Base-by-base conservation (phyloP, 2,888 invertebrate species). In the Rhamphomyia laevipes region DNA sequence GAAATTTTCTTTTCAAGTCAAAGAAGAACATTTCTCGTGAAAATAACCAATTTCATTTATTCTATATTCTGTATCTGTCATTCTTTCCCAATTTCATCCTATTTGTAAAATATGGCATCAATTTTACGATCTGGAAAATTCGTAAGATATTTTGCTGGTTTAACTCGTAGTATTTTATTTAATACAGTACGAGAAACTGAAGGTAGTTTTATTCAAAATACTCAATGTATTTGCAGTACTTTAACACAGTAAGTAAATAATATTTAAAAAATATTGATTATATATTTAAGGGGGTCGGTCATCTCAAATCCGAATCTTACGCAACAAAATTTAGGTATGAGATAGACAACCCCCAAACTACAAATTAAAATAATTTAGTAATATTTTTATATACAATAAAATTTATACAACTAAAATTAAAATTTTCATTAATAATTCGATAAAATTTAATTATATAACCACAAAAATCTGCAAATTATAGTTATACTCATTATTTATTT, bases 81-180 rank as follows among this genome's bases (percentile, higher is more conserved):
- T 6, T 27, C 23, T 27, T 27, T 9, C 9, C 7, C 9, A 27
- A 27, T 27, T 4, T 27, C 7, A 21, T 21, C 3, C 6, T 4
- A 21, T 21, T 21, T 21, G 21, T 13, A 33, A 35, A 58, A 56
- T 46, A 69, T 69, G 69, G 68, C 69, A 54, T 67, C 69, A 54
- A 69, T 70, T 51, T 56, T 70, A 40, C 76, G 85, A 59, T 83
- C 84, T 47, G 83, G 84, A 33, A 85, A 84, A 69, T 80, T 84
- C 70, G 75, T 84, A 56, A 76, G 84, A 56, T 82, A 82, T 67
- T 81, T 84, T 62, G 80, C 82, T 55, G 81, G 81, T 60, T 80
- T 84, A 58, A 81, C 84, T 37, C 74, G 81, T 59, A 83, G 80
- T 59, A 73, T 84, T 43, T 77, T 82, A 45, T 69, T 81, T 33